A percentile compares a stretch with the other conserved stretches of the same genome.
These are phyloP conservation scores for Zeugodacus cucurbitae DNA, from an alignment of 1,140 invertebrate genomes.

Conservation along the genomic window DNA sequence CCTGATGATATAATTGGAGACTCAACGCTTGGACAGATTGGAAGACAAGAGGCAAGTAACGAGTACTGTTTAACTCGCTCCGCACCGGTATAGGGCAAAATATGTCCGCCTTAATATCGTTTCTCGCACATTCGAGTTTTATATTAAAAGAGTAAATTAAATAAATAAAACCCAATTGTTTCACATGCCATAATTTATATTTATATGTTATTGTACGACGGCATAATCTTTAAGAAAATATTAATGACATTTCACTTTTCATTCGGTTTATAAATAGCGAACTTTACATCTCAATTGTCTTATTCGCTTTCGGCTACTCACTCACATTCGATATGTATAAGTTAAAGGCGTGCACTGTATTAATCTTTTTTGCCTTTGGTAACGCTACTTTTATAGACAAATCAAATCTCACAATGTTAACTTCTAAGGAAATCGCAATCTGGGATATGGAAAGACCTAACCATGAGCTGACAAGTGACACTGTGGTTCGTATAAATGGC, in stretches of 20 bases:
- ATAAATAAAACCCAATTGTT: conserved; percentile 1
- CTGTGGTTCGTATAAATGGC: conserved; percentile 54
- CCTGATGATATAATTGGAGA: neutral
- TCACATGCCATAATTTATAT: neutral
- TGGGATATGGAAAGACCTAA: neutral
- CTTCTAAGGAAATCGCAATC: neutral
- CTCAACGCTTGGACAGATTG: neutral
- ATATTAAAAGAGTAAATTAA: neutral
- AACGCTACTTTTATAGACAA: neutral
- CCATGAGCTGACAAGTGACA: neutral
- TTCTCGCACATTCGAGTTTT: neutral
- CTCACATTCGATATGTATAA: neutral
- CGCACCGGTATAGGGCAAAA: neutral
- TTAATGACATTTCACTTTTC: neutral
- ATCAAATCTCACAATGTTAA: neutral
- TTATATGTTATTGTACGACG: neutral
- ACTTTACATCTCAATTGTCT: neutral
- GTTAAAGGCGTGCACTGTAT: neutral
- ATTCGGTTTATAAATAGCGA: neutral
- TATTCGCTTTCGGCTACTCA: neutral
- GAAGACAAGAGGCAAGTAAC: neutral
- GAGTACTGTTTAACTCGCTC: neutral
- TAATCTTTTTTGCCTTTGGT: neutral
- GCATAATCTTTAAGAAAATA: neutral
- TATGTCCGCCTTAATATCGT: neutral